phyloP scores from a whole-genome alignment of 2,888 invertebrate genomes.

The Drosophila parthenogenetica region DNA sequence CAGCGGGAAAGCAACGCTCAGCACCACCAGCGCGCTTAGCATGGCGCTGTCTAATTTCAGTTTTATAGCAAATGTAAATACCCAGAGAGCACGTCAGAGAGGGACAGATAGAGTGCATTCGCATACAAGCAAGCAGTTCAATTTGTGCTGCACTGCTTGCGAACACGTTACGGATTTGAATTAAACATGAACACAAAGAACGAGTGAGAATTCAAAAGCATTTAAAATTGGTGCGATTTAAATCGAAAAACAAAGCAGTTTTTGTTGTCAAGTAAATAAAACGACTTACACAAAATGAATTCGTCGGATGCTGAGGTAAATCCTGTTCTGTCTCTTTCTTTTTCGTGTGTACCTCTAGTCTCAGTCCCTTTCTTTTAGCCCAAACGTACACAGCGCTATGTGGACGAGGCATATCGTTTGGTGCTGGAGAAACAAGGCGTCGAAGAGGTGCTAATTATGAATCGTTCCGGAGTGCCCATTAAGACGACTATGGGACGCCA shows the following conservation, averaged over 20 bases:
- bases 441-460: conserved; percentile 81
- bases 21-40: neutral
- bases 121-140: conserved; percentile 3
- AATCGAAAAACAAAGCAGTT: conserved; percentile 2
- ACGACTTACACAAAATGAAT: conserved; percentile 45
- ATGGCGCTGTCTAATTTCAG: fast-evolving
- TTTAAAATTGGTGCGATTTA: neutral
- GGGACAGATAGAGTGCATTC: neutral
- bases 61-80: conserved; percentile 1
- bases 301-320: conserved; percentile 45
- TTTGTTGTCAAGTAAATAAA: neutral
- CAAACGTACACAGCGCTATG: conserved; percentile 81
- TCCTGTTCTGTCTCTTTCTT: too few species aligned
- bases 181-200: neutral
- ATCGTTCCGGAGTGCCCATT: conserved; percentile 81
- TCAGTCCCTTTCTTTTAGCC: conserved; percentile 30
- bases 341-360: neutral
- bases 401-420: conserved; percentile 77
- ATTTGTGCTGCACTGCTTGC: conserved; percentile 8
- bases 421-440: conserved; percentile 77
- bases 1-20: neutral
- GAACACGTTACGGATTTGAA: conserved; percentile 15
- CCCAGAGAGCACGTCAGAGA: neutral
- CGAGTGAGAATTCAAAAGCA: too few species aligned
- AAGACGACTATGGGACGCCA: conserved; percentile 78